These are phyloP conservation scores for Drosophila paulistorum DNA, from an alignment of 1,140 invertebrate species.

Conservation along the genomic window DNA sequence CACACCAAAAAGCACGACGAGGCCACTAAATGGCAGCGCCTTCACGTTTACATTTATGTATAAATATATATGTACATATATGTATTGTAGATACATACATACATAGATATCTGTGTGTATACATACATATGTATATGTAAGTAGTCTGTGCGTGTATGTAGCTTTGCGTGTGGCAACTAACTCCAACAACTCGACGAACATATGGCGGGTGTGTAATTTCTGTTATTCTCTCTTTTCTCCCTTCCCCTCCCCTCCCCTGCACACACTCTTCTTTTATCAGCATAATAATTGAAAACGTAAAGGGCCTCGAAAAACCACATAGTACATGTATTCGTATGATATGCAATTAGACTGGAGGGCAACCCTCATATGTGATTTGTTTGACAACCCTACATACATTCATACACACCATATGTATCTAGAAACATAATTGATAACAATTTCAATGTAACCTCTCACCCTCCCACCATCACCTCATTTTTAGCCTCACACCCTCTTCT, in stretches of 20 bases:
- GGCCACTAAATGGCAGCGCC: constrained; percentile 68
- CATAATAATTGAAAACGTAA: constrained; percentile 44
- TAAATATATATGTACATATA: constrained; percentile 6
- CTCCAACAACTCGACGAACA: constrained; percentile 40
- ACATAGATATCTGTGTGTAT: constrained; percentile 13
- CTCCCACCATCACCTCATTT: constrained; percentile 1
- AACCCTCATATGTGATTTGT: constrained; percentile 20
- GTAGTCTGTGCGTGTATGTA: constrained; percentile 26
- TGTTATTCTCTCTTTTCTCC: constrained; percentile 25
- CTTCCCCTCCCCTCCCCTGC: not conserved
- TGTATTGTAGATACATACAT: not conserved
- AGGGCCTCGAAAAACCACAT: constrained; percentile 26
- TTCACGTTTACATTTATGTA: constrained; percentile 29
- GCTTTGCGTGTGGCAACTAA: constrained; percentile 75
- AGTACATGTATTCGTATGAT: constrained; percentile 11
- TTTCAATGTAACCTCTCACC: constrained; percentile 24
- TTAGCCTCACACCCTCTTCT: constrained; percentile 11
- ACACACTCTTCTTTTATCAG: constrained; percentile 33
- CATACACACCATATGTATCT: not conserved
- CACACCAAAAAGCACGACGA: constrained; percentile 66
- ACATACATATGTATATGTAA: constrained; percentile 7
- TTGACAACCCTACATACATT: constrained; percentile 52
- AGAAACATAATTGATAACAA: constrained; percentile 65
- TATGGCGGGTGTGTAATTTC: constrained; percentile 53
- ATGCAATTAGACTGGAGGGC: constrained; percentile 22